Evolutionary conservation across 2,797 vertebrate species (phyloP).

Genomic region (Enteromius mattozi): DNA sequence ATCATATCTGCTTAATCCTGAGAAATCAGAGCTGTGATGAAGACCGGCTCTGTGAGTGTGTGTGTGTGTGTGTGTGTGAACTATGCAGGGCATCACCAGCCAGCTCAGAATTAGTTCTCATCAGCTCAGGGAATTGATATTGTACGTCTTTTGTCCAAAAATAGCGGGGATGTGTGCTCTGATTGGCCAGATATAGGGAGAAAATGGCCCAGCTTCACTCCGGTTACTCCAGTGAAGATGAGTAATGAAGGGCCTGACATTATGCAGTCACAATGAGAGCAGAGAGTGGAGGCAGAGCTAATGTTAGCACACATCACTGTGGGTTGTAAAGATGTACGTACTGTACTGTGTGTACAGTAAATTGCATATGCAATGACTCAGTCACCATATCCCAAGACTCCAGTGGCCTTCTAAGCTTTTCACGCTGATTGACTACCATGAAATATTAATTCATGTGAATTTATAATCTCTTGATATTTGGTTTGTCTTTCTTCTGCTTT

Average conservation of each 20-base stretch:
- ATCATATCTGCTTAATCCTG: not conserved
- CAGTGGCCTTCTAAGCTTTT: not conserved
- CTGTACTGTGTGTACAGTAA: slow-evolving; percentile 31
- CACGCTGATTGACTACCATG: not conserved
- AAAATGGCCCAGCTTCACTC: slow-evolving; percentile 66
- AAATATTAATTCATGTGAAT: not conserved
- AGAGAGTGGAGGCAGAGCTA: slow-evolving; percentile 57
- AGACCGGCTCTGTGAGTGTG: not conserved
- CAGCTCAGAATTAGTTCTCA: slow-evolving; percentile 75
- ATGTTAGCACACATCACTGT: slow-evolving; percentile 58
- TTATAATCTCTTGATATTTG: not conserved
- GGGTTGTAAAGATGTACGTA: slow-evolving; percentile 29
- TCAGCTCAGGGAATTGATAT: slow-evolving; percentile 63
- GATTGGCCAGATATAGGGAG: slow-evolving; percentile 79
- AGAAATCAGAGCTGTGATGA: slow-evolving; percentile 24
- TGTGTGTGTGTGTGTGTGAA: slow-evolving; percentile 1
- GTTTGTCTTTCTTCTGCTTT: not conserved
- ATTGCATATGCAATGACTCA: slow-evolving; percentile 23
- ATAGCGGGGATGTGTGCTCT: slow-evolving; percentile 73
- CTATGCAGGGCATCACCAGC: slow-evolving; percentile 68
- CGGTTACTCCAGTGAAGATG: slow-evolving; percentile 60
- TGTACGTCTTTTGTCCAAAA: slow-evolving; percentile 53
- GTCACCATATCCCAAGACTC: not conserved
- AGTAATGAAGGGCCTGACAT: slow-evolving; percentile 61
- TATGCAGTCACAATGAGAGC: slow-evolving; percentile 56